Base-by-base conservation (phyloP, 2,797 vertebrate species). In the Knipowitschia caucasica region DNA sequence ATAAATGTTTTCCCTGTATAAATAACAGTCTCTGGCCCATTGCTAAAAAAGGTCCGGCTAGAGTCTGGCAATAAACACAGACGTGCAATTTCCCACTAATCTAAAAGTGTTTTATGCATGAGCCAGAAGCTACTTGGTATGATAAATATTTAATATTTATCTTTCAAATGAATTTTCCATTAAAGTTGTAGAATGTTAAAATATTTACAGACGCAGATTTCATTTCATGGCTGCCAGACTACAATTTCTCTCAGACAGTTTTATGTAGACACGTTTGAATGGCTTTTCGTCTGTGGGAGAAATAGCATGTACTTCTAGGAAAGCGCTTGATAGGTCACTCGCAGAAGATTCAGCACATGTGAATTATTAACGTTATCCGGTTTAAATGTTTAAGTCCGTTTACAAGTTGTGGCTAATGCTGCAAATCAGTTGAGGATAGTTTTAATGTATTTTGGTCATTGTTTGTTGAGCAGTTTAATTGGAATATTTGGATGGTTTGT, bases 81-180 rank as follows among this genome's bases (percentile, higher is more conserved):
- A 56, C 58, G 68, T 62, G 65, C 62, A 51, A 75, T 72, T 80
- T 83, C 66, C 67, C 61, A 53, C 52, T 56, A 62, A 67, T 73
- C 66, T 82, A 64, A 69, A 62, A 78, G 79, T 85, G 78, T 84
- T 88, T 85, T 78, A 88, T 87, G 84, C 81, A 82, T 84, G 80
- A 89, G 77, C 77, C 56, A 73, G 77, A 65, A 80, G 74, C 72
- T 81, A 78, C 67, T 84, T 69, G 72, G 71, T 64, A 69, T 40
- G 57, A 87, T 89, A 78, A 84, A 91, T 89, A 87, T 87, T 89
- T 89, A 62, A 90, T 85, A 85, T 88, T 87, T 83, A 86, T 87
- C 85, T 88, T 86, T 81, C 73, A 82, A 86, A 87, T 85, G 70
- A 86, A 83, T 82, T 88, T 81, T 84, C 75, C 79, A 87, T 88